Evolutionary conservation across 2,113 vertebrate species (phyloP).

Genomic region (Toxostoma redivivum): DNA sequence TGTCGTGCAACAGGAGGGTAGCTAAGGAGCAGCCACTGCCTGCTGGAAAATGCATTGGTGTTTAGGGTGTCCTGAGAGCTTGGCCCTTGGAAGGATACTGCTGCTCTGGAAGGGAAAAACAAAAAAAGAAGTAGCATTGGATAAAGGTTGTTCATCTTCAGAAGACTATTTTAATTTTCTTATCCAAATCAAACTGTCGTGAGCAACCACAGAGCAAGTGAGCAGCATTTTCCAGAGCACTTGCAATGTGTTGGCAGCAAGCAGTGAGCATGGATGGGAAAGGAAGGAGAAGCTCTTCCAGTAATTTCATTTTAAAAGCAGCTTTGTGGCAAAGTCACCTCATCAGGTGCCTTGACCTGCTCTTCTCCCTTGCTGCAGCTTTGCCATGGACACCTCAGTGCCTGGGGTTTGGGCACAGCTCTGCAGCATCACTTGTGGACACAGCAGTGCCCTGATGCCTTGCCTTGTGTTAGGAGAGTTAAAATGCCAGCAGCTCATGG

Average conservation of each 20-base stretch:
- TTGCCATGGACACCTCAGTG: background rate
- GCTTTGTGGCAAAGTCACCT: background rate
- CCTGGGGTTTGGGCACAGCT: rapidly evolving
- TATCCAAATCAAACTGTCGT: background rate
- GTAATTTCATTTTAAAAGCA: background rate
- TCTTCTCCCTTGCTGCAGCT: background rate
- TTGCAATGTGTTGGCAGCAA: background rate
- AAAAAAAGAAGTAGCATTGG: background rate
- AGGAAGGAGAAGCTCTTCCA: background rate
- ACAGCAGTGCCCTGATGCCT: rapidly evolving
- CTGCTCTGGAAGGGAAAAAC: background rate
- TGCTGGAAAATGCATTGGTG: background rate
- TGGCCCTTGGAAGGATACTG: background rate
- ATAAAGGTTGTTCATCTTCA: background rate
- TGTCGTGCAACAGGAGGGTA: rapidly evolving
- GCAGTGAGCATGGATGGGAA: background rate
- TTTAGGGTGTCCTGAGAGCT: background rate
- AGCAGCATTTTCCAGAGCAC: constrained; percentile 28
- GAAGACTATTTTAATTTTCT: background rate
- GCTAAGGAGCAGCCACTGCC: background rate
- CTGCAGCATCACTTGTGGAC: background rate
- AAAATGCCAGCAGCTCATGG: background rate
- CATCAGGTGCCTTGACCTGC: rapidly evolving
- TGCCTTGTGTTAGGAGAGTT: background rate
- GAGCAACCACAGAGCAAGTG: constrained; percentile 14